Conservation (phyloP, 2,888 invertebrate species). For the Sinelater perroti region DNA sequence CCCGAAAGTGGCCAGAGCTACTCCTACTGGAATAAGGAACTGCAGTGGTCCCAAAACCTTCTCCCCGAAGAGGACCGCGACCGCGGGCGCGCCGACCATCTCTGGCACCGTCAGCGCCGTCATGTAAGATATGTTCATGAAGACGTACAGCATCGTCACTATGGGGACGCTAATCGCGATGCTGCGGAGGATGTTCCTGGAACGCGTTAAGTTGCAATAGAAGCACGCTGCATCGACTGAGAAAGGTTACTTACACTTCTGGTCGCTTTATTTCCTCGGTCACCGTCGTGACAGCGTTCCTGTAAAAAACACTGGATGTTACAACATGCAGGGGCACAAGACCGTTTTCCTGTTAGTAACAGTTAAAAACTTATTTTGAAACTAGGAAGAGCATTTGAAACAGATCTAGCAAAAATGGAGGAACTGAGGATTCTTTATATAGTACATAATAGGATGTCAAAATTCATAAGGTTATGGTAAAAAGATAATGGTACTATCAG, state of each 20-base stretch:
- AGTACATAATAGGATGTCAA: too few species aligned
- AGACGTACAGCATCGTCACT: conserved; percentile 80
- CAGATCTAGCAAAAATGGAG: too few species aligned
- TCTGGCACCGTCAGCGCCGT: conserved; percentile 77
- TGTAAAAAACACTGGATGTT: too few species aligned
- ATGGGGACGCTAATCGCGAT: conserved; percentile 84
- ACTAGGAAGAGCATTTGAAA: too few species aligned
- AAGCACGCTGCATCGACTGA: neutral
- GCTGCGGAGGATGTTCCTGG: conserved; percentile 81
- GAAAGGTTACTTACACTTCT: conserved; percentile 62
- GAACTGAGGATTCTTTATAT: too few species aligned
- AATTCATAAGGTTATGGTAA: too few species aligned
- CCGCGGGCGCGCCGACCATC: conserved; percentile 78
- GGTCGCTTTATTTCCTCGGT: conserved; percentile 80
- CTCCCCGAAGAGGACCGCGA: conserved; percentile 79
- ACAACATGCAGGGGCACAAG: too few species aligned
- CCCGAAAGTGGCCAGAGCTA: conserved; percentile 80
- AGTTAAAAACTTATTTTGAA: too few species aligned
- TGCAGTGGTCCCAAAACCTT: conserved; percentile 71
- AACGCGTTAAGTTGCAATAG: conserved; percentile 44
- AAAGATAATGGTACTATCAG: too few species aligned
- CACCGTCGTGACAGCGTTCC: conserved; percentile 77
- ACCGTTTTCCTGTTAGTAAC: too few species aligned
- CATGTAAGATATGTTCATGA: conserved; percentile 90
- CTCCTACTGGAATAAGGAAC: conserved; percentile 78